A percentile compares a stretch with the other conserved stretches of the same genome.
These are phyloP conservation scores for Dicrurus megarhynchus DNA, from an alignment of 2,113 vertebrate species.

Conservation along the genomic window DNA sequence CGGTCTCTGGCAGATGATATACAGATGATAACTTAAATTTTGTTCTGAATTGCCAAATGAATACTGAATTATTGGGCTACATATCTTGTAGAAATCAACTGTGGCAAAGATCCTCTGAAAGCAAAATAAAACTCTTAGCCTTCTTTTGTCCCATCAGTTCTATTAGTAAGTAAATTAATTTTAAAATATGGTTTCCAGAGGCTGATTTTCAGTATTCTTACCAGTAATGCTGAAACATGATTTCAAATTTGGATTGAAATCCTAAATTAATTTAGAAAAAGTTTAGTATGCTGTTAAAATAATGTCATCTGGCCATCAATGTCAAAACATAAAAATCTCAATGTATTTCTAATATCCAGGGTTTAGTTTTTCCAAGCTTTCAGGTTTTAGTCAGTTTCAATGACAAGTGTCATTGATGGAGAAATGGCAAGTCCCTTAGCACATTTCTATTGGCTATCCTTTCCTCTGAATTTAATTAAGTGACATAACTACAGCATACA, in stretches of 20 bases:
- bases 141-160: not conserved
- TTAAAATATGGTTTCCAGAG: not conserved
- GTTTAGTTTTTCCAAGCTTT: not conserved
- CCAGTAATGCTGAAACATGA: not conserved
- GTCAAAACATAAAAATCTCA: not conserved
- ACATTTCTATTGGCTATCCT: not conserved
- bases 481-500: not conserved
- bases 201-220: not conserved
- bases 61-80: not conserved
- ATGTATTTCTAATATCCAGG: not conserved
- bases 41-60: not conserved
- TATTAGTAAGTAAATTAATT: not conserved
- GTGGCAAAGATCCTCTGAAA: not conserved
- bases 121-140: not conserved
- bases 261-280: not conserved
- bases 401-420: not conserved
- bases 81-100: not conserved
- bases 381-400: not conserved
- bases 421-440: not conserved
- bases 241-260: not conserved
- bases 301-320: not conserved
- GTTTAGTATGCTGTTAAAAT: not conserved
- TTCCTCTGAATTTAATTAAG: not conserved
- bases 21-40: not conserved
- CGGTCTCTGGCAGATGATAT: not conserved